phyloP scores from a whole-genome alignment of 1,140 invertebrate genomes.

The Tetramorium alpestre region DNA sequence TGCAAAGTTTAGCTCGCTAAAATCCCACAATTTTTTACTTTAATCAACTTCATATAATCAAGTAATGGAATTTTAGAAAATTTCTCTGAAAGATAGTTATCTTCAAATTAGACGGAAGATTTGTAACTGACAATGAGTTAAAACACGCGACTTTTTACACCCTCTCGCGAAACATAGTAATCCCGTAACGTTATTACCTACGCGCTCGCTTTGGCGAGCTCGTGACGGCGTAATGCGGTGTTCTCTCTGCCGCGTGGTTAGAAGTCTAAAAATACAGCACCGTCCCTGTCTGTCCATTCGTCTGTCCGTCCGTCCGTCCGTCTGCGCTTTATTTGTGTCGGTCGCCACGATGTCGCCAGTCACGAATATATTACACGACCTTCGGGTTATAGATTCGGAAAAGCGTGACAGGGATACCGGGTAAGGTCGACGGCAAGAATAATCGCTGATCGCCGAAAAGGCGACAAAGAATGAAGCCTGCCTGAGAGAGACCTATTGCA shows the following conservation, averaged over 20 bases:
- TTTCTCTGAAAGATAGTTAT: not conserved
- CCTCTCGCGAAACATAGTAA: not conserved
- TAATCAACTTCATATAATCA: not conserved
- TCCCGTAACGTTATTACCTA: conserved; percentile 31
- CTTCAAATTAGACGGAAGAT: not conserved
- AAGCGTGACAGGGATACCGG: conserved; percentile 32
- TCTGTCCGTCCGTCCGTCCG: conserved; percentile 44
- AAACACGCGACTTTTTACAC: not conserved
- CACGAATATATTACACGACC: conserved; percentile 65
- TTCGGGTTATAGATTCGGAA: conserved; percentile 70
- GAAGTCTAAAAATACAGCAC: conserved; percentile 69
- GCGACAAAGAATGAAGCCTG: not conserved
- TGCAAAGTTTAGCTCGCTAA: not conserved
- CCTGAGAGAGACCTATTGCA: not conserved
- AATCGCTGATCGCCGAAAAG: conserved; percentile 19
- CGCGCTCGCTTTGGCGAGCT: conserved; percentile 12
- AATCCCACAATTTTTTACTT: not conserved
- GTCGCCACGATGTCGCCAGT: conserved; percentile 64
- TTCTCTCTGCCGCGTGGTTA: conserved; percentile 20
- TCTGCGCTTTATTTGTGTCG: conserved; percentile 60
- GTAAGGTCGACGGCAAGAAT: not conserved
- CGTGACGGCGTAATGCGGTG: conserved; percentile 34
- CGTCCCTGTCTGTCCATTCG: conserved; percentile 57
- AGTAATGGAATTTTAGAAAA: not conserved
- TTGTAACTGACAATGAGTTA: not conserved